Percentiles rank a stretch among this genome's conserved stretches.
These are phyloP conservation scores for Biston stratarius DNA, from an alignment of 2,888 invertebrate genomes.

Conservation along the genomic window DNA sequence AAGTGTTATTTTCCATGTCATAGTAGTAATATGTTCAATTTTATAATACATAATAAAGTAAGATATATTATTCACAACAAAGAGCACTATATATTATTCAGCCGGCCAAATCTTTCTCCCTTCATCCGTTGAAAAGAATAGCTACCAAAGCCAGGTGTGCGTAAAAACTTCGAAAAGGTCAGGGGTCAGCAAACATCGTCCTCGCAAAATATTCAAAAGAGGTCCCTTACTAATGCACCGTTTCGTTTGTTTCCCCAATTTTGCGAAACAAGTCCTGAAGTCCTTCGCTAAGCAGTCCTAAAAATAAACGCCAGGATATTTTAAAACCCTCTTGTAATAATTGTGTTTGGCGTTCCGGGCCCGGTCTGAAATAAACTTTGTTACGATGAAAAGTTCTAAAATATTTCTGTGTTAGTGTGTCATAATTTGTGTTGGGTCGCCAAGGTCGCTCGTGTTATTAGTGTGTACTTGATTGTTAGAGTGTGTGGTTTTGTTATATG, in stretches of 20 bases:
- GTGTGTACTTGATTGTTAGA: constrained; percentile 14
- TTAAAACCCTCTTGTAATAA: constrained; percentile 29
- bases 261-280: constrained; percentile 22
- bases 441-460: constrained; percentile 53
- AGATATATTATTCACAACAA: neutral
- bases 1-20: no score
- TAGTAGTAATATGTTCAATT: no score
- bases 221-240: constrained; percentile 30
- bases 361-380: constrained; percentile 51
- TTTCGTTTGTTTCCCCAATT: constrained; percentile 32
- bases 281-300: constrained; percentile 22
- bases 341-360: constrained; percentile 24
- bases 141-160: constrained; percentile 26
- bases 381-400: constrained; percentile 41
- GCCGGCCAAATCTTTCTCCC: constrained; percentile 18
- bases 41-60: neutral
- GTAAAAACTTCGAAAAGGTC: constrained; percentile 29
- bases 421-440: constrained; percentile 47
- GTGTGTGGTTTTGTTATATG: neutral
- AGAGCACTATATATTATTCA: constrained; percentile 11
- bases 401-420: constrained; percentile 62
- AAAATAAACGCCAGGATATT: constrained; percentile 30
- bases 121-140: constrained; percentile 19
- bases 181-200: constrained; percentile 28
- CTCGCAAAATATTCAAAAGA: constrained; percentile 35